These are phyloP conservation scores for Sylvicapra grimmia DNA, from an alignment of 2,113 vertebrate genomes.

Conservation along the genomic window DNA sequence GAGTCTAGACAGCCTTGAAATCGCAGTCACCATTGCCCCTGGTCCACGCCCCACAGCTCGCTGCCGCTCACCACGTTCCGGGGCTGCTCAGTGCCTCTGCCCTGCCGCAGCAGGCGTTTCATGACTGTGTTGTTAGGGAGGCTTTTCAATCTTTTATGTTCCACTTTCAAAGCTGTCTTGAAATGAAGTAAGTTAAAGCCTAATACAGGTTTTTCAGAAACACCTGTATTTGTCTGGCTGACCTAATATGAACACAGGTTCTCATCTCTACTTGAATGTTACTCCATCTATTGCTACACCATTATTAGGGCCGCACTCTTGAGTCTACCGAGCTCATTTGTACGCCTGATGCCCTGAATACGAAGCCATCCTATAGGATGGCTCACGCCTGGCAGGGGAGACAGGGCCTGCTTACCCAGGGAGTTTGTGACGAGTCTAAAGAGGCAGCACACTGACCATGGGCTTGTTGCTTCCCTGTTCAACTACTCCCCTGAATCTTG, in stretches of 20 bases:
- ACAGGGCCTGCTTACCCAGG: neutral
- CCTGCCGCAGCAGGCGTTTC: neutral
- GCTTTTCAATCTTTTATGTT: conserved; percentile 63
- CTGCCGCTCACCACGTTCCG: neutral
- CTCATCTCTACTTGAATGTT: neutral
- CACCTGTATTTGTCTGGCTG: conserved; percentile 49
- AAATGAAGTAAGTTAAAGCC: conserved; percentile 58
- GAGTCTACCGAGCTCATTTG: neutral
- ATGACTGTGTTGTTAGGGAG: neutral
- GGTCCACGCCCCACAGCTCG: neutral
- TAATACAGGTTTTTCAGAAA: conserved; percentile 57
- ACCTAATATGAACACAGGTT: conserved; percentile 59
- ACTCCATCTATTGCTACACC: neutral
- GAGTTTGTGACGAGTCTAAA: neutral
- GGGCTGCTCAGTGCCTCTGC: neutral
- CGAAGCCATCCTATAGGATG: neutral
- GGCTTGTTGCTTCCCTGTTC: neutral
- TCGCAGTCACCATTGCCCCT: neutral
- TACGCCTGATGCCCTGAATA: neutral
- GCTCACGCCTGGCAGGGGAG: neutral
- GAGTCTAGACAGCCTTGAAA: neutral
- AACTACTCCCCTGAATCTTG: neutral
- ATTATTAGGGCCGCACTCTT: neutral
- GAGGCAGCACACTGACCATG: neutral
- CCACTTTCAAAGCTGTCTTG: conserved; percentile 37